These are phyloP conservation scores for Ochotona curzoniae DNA, from an alignment of 2,113 vertebrate genomes.

Conservation along the genomic window DNA sequence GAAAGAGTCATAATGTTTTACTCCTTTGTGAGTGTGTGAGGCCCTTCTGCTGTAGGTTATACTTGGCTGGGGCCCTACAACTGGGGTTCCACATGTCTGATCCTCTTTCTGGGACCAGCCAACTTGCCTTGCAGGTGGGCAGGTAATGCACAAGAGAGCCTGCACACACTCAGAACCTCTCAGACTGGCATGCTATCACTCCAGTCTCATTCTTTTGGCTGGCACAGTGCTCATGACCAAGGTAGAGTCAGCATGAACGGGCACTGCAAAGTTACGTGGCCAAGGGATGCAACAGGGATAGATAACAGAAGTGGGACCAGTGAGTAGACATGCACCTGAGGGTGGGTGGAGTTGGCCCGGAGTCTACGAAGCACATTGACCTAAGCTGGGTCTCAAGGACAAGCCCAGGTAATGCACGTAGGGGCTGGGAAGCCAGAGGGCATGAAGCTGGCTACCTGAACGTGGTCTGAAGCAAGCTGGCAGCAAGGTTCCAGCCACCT, in stretches of 20 bases:
- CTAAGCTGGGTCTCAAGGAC: too few species aligned
- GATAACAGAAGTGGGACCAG: fast-evolving
- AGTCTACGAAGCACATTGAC: not conserved
- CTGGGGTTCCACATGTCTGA: not conserved
- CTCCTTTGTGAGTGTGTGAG: not conserved
- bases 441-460: not conserved
- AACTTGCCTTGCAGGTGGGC: not conserved
- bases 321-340: not conserved
- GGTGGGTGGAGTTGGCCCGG: not conserved
- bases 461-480: not conserved
- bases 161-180: not conserved
- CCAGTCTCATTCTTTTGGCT: not conserved
- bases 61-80: not conserved
- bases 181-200: not conserved
- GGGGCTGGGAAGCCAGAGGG: not conserved
- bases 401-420: not conserved
- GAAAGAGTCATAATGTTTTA: not conserved
- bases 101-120: not conserved
- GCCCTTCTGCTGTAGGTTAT: not conserved
- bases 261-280: not conserved
- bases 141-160: not conserved
- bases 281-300: not conserved
- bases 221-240: not conserved
- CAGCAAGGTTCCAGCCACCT: not conserved
- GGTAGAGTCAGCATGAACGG: not conserved